Percentiles rank a stretch among this genome's conserved stretches.
These are phyloP conservation scores for Tamandua tetradactyla DNA, from an alignment of 2,797 vertebrate genomes.

Conservation along the genomic window DNA sequence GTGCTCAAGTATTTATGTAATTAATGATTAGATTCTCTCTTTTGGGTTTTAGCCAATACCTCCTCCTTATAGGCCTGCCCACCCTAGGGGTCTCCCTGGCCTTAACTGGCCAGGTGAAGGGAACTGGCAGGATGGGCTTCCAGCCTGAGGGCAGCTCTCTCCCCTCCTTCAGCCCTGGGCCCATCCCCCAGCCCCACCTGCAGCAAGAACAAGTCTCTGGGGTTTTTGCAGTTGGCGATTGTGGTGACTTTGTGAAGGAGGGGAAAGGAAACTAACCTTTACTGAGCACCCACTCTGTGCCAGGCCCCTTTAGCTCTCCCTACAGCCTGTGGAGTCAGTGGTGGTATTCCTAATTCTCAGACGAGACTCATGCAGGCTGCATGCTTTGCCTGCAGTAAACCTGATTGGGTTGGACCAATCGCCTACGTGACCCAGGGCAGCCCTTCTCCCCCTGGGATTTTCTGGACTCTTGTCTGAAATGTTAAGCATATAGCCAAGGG, in stretches of 20 bases:
- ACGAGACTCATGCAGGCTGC: not conserved
- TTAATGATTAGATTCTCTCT: not conserved
- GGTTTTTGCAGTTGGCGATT: not conserved
- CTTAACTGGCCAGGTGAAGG: not conserved
- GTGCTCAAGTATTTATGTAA: not conserved
- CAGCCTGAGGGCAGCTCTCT: not conserved
- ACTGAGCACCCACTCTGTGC: not conserved
- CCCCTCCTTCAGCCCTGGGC: not conserved
- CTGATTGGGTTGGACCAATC: not conserved
- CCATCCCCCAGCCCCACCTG: constrained; percentile 39
- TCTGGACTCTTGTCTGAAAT: not conserved
- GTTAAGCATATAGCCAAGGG: not conserved
- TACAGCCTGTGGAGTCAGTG: not conserved
- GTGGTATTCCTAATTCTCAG: not conserved
- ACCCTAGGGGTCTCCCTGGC: not conserved
- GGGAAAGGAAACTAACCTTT: constrained; percentile 17
- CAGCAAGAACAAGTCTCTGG: not conserved
- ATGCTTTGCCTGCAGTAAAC: not conserved
- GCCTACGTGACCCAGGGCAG: not conserved
- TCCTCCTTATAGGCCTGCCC: not conserved
- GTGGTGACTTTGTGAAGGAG: constrained; percentile 22
- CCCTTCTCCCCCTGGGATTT: not conserved
- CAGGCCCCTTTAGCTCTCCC: not conserved
- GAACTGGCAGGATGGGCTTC: not conserved
- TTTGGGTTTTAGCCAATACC: not conserved